Evolutionary conservation across 2,888 invertebrate species (phyloP), one percentile per base, ranked within the genome.

Genomic region (Dicranocentrus wangi): DNA sequence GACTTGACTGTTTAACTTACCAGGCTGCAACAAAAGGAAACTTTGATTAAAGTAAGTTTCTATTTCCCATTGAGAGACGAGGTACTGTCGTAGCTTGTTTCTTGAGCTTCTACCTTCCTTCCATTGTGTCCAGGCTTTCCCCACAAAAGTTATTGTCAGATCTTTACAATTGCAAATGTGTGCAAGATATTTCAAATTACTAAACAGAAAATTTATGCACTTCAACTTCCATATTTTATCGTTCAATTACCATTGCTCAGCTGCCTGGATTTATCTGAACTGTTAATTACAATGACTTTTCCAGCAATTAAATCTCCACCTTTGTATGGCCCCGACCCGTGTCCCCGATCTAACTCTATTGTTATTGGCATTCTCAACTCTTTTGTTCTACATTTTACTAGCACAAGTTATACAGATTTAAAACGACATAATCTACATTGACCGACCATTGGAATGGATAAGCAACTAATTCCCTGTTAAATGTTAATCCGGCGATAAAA

Each of bases 121-220:
- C 83, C 83, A 83, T 21, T 73, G 71, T 10, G 82, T 79, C 68
- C 82, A 78, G 0, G 79, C 82, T 65, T 79, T 75, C 15, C 83
- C 83, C 19, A 76, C 32, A 42, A 83, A 80, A 10, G 73, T 82
- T n/a, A 83, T 80, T 1, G 70, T 71, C 7, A 83, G 21, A 43
- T 71, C 83, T 83, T 15, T n/a, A n/a, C n/a, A n/a, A n/a, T n/a
- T n/a, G n/a, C n/a, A n/a, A n/a, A n/a, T n/a, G n/a, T n/a, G n/a
- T n/a, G n/a, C n/a, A n/a, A n/a, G n/a, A n/a, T n/a, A n/a, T n/a
- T n/a, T n/a, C n/a, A n/a, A n/a, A n/a, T n/a, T n/a, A n/a, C n/a
- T n/a, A n/a, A n/a, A n/a, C n/a, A n/a, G n/a, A n/a, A n/a, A n/a
- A n/a, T n/a, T n/a, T n/a, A n/a, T n/a, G n/a, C n/a, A n/a, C n/a